Conservation (phyloP, 2,888 invertebrate species). For the Helicoverpa assulta region DNA sequence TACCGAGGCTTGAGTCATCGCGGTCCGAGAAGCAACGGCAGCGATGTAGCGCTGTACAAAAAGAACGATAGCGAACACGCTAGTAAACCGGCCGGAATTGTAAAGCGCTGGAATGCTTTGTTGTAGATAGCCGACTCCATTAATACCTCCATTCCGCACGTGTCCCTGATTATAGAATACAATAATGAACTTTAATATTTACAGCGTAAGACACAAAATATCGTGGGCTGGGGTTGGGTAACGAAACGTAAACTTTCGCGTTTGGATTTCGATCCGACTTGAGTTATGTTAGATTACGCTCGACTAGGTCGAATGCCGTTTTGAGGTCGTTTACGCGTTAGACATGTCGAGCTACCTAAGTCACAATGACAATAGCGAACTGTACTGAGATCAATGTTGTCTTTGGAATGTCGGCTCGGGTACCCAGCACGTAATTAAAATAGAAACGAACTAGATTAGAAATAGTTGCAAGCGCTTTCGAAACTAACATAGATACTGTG, state of each 20-base stretch:
- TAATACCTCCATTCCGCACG: conserved; percentile 90
- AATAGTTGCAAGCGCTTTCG: conserved; percentile 80
- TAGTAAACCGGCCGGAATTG: conserved; percentile 66
- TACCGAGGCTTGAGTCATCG: conserved; percentile 90
- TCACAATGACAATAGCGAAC: conserved; percentile 72
- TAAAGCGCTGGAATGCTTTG: conserved; percentile 83
- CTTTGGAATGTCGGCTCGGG: conserved; percentile 72
- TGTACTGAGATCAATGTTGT: conserved; percentile 72
- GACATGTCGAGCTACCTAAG: conserved; percentile 73
- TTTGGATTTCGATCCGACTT: conserved; percentile 85
- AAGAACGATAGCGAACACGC: conserved; percentile 59
- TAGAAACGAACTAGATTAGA: conserved; percentile 82
- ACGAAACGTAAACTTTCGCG: conserved; percentile 88
- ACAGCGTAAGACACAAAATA: conserved; percentile 64
- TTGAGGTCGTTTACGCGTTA: conserved; percentile 88
- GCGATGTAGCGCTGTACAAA: conserved; percentile 82
- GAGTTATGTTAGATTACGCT: conserved; percentile 87
- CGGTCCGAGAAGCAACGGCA: conserved; percentile 74
- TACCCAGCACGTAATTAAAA: conserved; percentile 77
- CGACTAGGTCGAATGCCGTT: conserved; percentile 89
- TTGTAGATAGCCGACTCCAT: conserved; percentile 82
- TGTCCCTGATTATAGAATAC: conserved; percentile 74
- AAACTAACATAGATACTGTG: conserved; percentile 69
- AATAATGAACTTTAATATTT: conserved; percentile 73
- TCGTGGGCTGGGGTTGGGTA: conserved; percentile 61